phyloP scores from a whole-genome alignment of 2,888 invertebrate genomes.

The Macaria notata region DNA sequence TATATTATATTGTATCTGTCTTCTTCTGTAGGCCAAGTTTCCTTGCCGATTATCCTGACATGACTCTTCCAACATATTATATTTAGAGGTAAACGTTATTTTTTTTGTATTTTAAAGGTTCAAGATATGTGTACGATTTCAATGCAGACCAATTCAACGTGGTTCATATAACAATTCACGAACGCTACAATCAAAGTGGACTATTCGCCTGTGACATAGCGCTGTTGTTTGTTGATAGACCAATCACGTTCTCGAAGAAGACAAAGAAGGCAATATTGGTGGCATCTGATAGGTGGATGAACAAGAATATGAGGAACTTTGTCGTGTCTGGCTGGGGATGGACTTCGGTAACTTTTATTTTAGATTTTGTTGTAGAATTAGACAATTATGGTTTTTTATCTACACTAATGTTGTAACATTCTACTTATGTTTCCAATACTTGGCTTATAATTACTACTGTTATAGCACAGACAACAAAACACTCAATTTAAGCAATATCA shows the following conservation, averaged over 20 bases:
- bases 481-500: too few relatives aligned
- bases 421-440: too few relatives aligned
- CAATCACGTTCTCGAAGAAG: slow-evolving; percentile 40
- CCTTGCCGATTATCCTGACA: too few relatives aligned
- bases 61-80: too few relatives aligned
- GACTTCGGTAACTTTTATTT: slow-evolving; percentile 43
- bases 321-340: slow-evolving; percentile 63
- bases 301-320: slow-evolving; percentile 40
- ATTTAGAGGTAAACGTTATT: too few relatives aligned
- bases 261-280: slow-evolving; percentile 53
- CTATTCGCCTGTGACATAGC: slow-evolving; percentile 61
- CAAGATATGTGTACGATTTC: slow-evolving; percentile 50
- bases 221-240: slow-evolving; percentile 46
- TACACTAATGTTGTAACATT: too few relatives aligned
- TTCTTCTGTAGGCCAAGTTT: too few relatives aligned
- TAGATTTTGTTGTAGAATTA: too few relatives aligned
- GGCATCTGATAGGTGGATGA: slow-evolving; percentile 52
- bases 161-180: slow-evolving; percentile 42
- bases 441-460: too few relatives aligned
- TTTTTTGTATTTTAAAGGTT: slow-evolving; percentile 42
- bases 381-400: too few relatives aligned
- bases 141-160: slow-evolving; percentile 43
- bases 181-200: slow-evolving; percentile 48
- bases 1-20: too few relatives aligned
- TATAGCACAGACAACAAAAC: too few relatives aligned